A percentile compares a stretch with the other conserved stretches of the same genome.
These are phyloP conservation scores for Halcyon smyrnensis DNA, from an alignment of 2,797 vertebrate species.

Conservation along the genomic window DNA sequence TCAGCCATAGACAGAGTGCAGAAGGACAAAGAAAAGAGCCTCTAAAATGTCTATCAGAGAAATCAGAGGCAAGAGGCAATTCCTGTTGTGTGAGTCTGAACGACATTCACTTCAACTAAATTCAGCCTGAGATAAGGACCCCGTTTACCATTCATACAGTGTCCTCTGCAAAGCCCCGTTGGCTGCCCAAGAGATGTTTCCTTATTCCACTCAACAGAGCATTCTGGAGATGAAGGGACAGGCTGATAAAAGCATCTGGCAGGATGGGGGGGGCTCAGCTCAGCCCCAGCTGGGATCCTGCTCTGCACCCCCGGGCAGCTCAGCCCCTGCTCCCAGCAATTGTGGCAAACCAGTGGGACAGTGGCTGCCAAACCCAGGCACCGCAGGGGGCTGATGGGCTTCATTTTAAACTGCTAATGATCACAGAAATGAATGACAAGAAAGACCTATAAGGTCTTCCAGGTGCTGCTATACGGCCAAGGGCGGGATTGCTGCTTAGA, in stretches of 20 bases:
- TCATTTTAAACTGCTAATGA: neutral
- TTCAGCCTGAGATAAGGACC: neutral
- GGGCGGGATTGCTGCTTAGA: neutral
- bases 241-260: neutral
- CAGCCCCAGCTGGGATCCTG: neutral
- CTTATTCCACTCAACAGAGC: neutral
- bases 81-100: neutral
- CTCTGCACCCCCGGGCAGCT: neutral
- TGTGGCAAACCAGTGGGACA: neutral
- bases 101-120: neutral
- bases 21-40: neutral
- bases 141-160: neutral
- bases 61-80: neutral
- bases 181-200: neutral
- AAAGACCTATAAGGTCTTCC: neutral
- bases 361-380: neutral
- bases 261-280: neutral
- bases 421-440: neutral
- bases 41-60: neutral
- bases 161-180: neutral
- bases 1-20: neutral
- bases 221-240: neutral
- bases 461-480: rapidly evolving
- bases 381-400: neutral
- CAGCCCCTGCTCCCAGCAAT: rapidly evolving